Conservation (phyloP, 2,888 invertebrate species). For the Apodemia zela region DNA sequence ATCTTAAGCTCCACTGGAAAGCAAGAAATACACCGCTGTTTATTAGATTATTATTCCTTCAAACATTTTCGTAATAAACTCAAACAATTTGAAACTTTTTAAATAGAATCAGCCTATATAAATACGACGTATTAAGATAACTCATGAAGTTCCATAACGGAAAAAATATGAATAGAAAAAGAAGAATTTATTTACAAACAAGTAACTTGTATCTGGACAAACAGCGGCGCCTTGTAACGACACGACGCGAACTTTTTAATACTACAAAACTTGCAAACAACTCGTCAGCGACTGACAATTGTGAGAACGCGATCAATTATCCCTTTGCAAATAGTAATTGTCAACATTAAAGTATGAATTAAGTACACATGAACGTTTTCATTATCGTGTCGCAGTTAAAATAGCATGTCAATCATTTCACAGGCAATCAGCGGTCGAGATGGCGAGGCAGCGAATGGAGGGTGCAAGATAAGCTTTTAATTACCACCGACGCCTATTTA, state of each 20-base stretch:
- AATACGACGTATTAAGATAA: constrained; percentile 67
- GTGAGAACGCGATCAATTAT: constrained; percentile 80
- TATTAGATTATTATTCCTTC: constrained; percentile 20
- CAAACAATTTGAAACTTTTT: constrained; percentile 31
- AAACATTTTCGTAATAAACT: not conserved
- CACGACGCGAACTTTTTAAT: constrained; percentile 48
- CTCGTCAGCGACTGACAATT: constrained; percentile 73
- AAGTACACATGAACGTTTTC: constrained; percentile 65
- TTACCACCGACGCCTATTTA: constrained; percentile 75
- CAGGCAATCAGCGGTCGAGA: constrained; percentile 62
- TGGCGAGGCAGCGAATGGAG: constrained; percentile 46
- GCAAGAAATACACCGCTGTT: constrained; percentile 32
- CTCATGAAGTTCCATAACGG: constrained; percentile 50
- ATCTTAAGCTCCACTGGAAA: constrained; percentile 34
- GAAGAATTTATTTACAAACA: constrained; percentile 47
- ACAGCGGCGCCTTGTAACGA: constrained; percentile 52
- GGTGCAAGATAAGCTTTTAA: constrained; percentile 75
- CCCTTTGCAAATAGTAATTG: constrained; percentile 73
- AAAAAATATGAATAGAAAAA: constrained; percentile 44
- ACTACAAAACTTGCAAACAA: constrained; percentile 60
- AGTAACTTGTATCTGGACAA: constrained; percentile 46
- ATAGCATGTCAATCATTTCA: constrained; percentile 76
- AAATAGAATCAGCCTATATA: constrained; percentile 58
- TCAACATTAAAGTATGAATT: constrained; percentile 69
- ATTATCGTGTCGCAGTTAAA: constrained; percentile 71